These are phyloP conservation scores for Diogma glabrata DNA, from an alignment of 2,888 invertebrate species.

Conservation along the genomic window DNA sequence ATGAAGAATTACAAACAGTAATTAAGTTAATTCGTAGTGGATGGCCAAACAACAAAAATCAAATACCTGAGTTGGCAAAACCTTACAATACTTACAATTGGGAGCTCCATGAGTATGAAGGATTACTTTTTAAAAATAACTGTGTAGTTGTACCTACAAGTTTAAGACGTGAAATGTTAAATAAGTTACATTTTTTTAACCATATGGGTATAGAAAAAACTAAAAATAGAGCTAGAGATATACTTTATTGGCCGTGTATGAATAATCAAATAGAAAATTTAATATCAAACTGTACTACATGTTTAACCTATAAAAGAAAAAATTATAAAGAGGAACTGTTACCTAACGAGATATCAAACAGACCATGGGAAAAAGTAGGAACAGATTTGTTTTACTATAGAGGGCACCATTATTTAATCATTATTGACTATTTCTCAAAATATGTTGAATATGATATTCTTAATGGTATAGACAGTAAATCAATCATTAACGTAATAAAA, in stretches of 20 bases:
- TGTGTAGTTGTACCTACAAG: too few relatives aligned
- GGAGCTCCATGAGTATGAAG: slow-evolving; percentile 15
- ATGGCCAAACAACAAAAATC: slow-evolving; percentile 16
- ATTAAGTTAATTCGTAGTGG: neutral
- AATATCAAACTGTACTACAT: neutral
- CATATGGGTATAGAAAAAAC: neutral
- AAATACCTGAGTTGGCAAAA: slow-evolving; percentile 6
- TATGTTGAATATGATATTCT: slow-evolving; percentile 17
- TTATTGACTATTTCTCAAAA: too few relatives aligned
- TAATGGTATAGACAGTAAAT: slow-evolving; percentile 10
- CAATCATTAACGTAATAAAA: slow-evolving; percentile 16
- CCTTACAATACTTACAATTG: slow-evolving; percentile 11
- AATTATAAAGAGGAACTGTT: neutral
- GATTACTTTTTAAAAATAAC: slow-evolving; percentile 13
- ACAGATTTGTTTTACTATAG: slow-evolving; percentile 12
- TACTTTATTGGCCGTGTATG: neutral
- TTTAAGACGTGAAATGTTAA: slow-evolving; percentile 7
- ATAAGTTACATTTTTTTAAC: neutral
- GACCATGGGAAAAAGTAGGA: slow-evolving; percentile 11
- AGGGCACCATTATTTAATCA: too few relatives aligned
- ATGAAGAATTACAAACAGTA: neutral
- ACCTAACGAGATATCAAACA: slow-evolving; percentile 1
- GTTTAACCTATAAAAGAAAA: neutral
- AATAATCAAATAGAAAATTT: neutral
- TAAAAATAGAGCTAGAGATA: neutral